These are phyloP conservation scores for Periplaneta americana DNA, from an alignment of 1,140 invertebrate species.

Conservation along the genomic window DNA sequence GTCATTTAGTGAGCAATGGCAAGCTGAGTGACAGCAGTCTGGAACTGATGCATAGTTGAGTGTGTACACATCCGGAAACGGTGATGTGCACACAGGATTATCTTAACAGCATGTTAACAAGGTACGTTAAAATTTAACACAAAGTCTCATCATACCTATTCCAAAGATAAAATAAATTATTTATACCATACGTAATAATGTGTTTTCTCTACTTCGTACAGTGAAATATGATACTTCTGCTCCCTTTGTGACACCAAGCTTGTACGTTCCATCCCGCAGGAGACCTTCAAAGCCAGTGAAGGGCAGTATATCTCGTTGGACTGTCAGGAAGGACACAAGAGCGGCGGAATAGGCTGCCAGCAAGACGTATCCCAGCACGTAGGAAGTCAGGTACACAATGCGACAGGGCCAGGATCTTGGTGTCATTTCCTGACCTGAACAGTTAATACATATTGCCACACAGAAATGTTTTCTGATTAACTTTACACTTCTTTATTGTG, in stretches of 20 bases:
- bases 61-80: not conserved
- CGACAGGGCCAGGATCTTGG: not conserved
- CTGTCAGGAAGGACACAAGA: conserved; percentile 2
- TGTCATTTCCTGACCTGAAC: conserved; percentile 1
- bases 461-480: too few species aligned
- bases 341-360: conserved; percentile 3
- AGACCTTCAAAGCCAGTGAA: not conserved
- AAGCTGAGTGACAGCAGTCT: not conserved
- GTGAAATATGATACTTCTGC: not conserved
- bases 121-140: not conserved
- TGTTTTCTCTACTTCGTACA: not conserved
- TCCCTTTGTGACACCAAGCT: not conserved
- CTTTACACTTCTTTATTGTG: too few species aligned
- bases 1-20: not conserved
- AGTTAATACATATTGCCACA: too few species aligned
- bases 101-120: not conserved
- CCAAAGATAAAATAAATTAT: too few species aligned
- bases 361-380: not conserved
- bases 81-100: not conserved
- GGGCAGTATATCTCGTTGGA: not conserved
- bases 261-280: not conserved
- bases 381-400: not conserved
- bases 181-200: too few species aligned
- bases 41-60: not conserved
- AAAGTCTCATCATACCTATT: not conserved